These are phyloP conservation scores for Benthochromis sp. DNA, from an alignment of 2,113 vertebrate genomes.

Conservation along the genomic window DNA sequence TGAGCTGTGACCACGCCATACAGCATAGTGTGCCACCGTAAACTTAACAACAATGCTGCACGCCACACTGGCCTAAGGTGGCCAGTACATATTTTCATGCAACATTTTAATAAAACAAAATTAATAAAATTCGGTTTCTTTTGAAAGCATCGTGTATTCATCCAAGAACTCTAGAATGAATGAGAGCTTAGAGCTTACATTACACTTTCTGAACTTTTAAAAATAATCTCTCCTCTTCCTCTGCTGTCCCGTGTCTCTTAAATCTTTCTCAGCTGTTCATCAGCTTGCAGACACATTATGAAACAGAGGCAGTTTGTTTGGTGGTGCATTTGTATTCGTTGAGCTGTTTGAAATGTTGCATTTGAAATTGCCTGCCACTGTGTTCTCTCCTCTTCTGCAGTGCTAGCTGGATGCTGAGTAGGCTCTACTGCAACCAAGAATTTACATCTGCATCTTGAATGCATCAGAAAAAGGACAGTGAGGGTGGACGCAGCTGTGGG, in stretches of 20 bases:
- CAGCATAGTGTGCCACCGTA: neutral
- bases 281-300: neutral
- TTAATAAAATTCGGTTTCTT: neutral
- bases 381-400: neutral
- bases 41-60: neutral
- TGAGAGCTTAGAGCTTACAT: neutral
- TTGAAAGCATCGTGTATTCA: neutral
- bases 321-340: neutral
- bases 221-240: neutral
- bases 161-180: neutral
- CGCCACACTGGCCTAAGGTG: neutral
- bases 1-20: neutral
- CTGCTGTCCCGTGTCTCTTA: neutral
- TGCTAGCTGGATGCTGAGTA: neutral
- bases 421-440: neutral
- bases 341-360: neutral
- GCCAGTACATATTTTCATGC: neutral
- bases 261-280: neutral
- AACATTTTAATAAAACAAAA: neutral
- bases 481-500: neutral
- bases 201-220: neutral
- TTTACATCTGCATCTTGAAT: neutral
- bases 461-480: neutral
- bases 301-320: neutral
- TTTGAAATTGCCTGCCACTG: neutral